Conservation (phyloP, 2,888 invertebrate genomes). For the Nephrotoma appendiculata region DNA sequence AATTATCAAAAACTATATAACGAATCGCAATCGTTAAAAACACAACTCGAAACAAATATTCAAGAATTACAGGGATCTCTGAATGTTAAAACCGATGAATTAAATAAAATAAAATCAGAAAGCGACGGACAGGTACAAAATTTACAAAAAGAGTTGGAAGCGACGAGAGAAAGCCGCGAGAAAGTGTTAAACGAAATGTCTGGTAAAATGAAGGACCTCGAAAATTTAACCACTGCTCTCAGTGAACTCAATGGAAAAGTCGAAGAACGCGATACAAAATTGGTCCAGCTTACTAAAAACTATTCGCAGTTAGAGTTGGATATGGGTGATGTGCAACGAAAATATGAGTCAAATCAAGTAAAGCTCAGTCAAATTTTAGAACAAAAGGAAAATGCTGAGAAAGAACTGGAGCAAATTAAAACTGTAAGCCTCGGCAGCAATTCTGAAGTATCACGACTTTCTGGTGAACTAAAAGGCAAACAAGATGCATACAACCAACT, state of each 20-base stretch:
- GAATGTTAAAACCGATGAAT: background rate
- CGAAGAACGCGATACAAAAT: constrained; percentile 13
- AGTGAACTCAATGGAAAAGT: constrained; percentile 16
- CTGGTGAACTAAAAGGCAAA: constrained; percentile 39
- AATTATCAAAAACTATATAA: background rate
- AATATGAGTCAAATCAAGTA: constrained; percentile 38
- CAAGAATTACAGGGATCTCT: background rate
- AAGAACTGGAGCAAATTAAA: constrained; percentile 42
- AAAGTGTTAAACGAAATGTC: constrained; percentile 24
- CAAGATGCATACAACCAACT: constrained; percentile 41
- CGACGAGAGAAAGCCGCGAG: constrained; percentile 27
- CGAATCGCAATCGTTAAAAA: background rate
- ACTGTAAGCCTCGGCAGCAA: constrained; percentile 45
- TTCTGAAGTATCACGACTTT: constrained; percentile 40
- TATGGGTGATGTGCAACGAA: constrained; percentile 42
- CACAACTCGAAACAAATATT: background rate
- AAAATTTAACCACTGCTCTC: constrained; percentile 16
- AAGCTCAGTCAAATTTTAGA: constrained; percentile 41
- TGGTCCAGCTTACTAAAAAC: background rate
- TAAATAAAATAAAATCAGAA: background rate
- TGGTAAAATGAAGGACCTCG: constrained; percentile 15
- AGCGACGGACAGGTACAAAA: constrained; percentile 4
- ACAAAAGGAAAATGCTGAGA: constrained; percentile 42
- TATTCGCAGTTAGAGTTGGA: constrained; percentile 36
- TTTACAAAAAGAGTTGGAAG: constrained; percentile 21